Conservation (phyloP, 2,888 invertebrate genomes). For the Lasioglossum leucozonium region DNA sequence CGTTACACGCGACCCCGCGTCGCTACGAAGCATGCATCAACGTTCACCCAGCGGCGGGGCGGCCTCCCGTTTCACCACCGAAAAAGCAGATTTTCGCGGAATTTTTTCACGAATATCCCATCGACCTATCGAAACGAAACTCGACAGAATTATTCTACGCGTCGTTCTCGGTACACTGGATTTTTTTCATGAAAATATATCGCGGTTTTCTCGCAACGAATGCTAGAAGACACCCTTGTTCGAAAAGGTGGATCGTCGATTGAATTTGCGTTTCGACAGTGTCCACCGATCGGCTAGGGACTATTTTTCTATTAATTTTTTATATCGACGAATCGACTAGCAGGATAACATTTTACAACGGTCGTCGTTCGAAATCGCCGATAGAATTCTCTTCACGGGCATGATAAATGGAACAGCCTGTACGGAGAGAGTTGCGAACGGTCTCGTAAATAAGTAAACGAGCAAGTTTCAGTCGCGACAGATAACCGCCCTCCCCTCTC, state of each 20-base stretch:
- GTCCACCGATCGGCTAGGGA: background rate
- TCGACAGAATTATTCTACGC: background rate
- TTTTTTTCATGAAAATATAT: background rate
- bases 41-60: background rate
- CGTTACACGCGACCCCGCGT: background rate
- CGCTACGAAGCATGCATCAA: background rate
- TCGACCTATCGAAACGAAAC: background rate
- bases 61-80: background rate
- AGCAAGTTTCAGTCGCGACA: conserved; percentile 43
- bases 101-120: background rate
- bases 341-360: background rate
- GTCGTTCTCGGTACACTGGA: background rate
- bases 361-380: background rate
- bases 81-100: too few species aligned
- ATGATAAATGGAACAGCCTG: background rate
- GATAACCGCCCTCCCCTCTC: too few species aligned
- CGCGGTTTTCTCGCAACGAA: background rate
- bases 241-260: background rate
- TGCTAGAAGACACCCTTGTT: background rate
- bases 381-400: background rate
- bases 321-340: too few species aligned
- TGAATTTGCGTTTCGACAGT: too few species aligned
- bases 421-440: conserved; percentile 11
- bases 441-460: conserved; percentile 52
- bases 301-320: background rate